Conservation (phyloP, 2,888 invertebrate species). For the Strigamia transsilvanica region DNA sequence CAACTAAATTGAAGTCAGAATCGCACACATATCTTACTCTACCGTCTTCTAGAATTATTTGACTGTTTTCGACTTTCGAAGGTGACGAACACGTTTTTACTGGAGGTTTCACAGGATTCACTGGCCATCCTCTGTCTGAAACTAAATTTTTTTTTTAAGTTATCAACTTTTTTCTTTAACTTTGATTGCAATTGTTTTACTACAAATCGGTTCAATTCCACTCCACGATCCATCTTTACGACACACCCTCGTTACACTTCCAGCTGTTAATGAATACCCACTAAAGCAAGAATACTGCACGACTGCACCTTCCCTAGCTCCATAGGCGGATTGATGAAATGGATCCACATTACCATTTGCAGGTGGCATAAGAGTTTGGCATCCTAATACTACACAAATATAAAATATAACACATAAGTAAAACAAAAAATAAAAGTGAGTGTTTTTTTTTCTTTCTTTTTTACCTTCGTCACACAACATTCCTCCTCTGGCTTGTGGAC, state of each 20-base stretch:
- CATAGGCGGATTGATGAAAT: background rate
- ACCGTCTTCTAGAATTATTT: background rate
- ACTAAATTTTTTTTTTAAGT: background rate
- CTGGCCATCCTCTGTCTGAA: background rate
- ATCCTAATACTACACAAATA: background rate
- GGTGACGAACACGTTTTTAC: background rate
- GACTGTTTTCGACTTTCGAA: background rate
- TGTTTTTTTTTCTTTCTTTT: background rate
- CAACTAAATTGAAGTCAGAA: background rate
- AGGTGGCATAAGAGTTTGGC: background rate
- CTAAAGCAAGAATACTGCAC: background rate
- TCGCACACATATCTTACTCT: background rate
- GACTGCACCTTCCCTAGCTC: background rate
- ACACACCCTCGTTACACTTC: background rate
- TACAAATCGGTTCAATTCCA: conserved; percentile 12
- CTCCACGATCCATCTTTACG: conserved; percentile 7
- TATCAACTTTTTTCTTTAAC: too few species aligned
- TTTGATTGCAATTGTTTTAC: background rate
- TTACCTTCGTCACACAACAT: conserved; percentile 23
- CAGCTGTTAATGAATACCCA: background rate
- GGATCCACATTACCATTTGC: conserved; percentile 6
- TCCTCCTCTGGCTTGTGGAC: conserved; percentile 22
- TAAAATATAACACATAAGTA: background rate
- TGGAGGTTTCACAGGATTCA: background rate
- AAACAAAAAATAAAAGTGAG: too few species aligned